phyloP scores from a whole-genome alignment of 1,140 invertebrate genomes.

The Zaprionus capensis region DNA sequence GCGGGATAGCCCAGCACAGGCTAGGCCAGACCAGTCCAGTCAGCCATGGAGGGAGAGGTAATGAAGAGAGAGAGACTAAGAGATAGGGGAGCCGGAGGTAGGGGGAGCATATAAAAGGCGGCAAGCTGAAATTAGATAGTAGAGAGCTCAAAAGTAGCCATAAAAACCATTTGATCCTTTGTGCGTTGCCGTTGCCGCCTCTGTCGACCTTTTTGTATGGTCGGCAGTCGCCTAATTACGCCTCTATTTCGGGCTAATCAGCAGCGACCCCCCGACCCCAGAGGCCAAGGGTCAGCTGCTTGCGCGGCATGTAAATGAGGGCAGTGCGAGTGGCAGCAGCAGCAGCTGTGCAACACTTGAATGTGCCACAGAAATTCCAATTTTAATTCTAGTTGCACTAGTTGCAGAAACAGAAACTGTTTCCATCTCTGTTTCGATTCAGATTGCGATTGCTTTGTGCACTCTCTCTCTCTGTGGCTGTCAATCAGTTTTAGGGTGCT shows the following conservation, averaged over 20 bases:
- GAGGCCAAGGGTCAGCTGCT: constrained; percentile 54
- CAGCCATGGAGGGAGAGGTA: constrained; percentile 14
- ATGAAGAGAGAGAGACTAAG: background rate
- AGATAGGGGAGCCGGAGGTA: background rate
- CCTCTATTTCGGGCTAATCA: constrained; percentile 73
- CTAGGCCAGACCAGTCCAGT: background rate
- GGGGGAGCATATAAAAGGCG: constrained; percentile 36
- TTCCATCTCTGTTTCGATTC: background rate
- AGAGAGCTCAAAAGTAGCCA: constrained; percentile 38
- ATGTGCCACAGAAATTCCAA: background rate
- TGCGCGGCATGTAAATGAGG: constrained; percentile 44
- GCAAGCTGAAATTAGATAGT: constrained; percentile 72
- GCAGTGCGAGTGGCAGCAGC: constrained; percentile 15
- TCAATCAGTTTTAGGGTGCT: constrained; percentile 67
- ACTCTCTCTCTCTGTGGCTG: constrained; percentile 19
- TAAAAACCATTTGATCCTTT: constrained; percentile 74
- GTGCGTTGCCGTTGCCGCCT: constrained; percentile 36
- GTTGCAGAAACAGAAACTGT: no score
- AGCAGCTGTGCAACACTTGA: background rate
- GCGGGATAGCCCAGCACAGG: constrained; percentile 26
- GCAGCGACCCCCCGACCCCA: constrained; percentile 28
- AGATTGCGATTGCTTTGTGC: background rate
- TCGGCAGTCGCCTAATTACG: constrained; percentile 68
- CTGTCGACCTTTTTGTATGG: constrained; percentile 38
- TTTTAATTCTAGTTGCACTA: background rate